Base-by-base conservation (phyloP, 2,888 invertebrate genomes). In the Drosophila austrosaltans region DNA sequence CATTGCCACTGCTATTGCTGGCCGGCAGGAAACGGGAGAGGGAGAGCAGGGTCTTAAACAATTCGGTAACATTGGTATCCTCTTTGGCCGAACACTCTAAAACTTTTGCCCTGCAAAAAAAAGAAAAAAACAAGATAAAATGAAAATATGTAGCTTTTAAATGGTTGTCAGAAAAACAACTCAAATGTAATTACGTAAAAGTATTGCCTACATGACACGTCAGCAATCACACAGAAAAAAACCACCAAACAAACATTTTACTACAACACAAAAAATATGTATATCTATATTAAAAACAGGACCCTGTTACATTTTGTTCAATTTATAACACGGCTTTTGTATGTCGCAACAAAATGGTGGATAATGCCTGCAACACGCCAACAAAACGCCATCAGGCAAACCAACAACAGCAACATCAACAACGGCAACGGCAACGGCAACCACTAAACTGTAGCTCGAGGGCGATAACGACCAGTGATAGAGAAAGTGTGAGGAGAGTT, bases 81-180 rank as follows among this genome's bases (percentile, higher is more conserved):
- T 96, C 96, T 91, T 96, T 96, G 16, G 96, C 96, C 58, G 96
- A 96, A 91, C 95, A 96, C 91, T 95, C 96, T 86, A 96, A 93
- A 57, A 96, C 95, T 92, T 96, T 95, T 67, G 95, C 95, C 83
- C 96, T 95, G 93, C 2, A 93, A 92, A 66, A 56, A 12, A n/a
- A 92, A 66, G 53, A 12, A n/a, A 3, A 20, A 53, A 56, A 54
- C 6, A 30, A 30, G 6, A 5, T 30, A 7, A 16, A n/a, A 44
- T n/a, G 1, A 10, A 8, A 12, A 48, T 48, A 48, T 12, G 7
- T 32, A 6, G 16, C 16, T 16, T 16, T 16, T 32, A 20, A 20
- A 2, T 32, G 32, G 32, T 32, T 32, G 16, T 20, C 6, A 44
- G 7, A 20, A 7, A 44, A 44, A 16, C 48, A 48, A 5, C 48